These are phyloP conservation scores for Litocranius walleri DNA, from an alignment of 2,113 vertebrate genomes.

Conservation along the genomic window DNA sequence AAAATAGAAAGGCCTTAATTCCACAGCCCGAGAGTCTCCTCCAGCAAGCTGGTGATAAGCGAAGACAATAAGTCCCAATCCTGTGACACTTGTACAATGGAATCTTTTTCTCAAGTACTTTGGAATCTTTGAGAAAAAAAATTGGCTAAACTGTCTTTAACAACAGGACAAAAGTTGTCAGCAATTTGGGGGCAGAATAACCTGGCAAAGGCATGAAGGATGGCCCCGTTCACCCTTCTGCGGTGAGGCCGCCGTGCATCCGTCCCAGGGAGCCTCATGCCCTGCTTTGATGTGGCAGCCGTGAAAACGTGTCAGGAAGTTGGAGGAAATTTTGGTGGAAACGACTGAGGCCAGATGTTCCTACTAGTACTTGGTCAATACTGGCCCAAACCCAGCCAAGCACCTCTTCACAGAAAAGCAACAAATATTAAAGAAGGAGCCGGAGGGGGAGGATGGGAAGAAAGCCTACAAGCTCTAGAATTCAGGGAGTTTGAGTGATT, in stretches of 20 bases:
- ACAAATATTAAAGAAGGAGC: neutral
- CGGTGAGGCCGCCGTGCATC: accelerated
- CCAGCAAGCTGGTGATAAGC: neutral
- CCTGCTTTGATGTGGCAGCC: neutral
- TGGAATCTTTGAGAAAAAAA: neutral
- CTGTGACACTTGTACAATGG: neutral
- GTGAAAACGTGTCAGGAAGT: neutral
- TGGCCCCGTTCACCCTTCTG: accelerated
- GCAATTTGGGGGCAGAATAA: neutral
- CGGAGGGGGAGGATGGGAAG: neutral
- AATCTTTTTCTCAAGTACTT: neutral
- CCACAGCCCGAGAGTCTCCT: constrained; percentile 44
- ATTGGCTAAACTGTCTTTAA: neutral
- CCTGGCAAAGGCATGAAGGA: accelerated
- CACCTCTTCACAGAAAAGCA: neutral
- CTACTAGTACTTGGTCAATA: neutral
- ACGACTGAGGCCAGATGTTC: neutral
- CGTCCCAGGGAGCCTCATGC: accelerated
- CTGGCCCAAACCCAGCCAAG: neutral
- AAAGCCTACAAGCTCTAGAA: accelerated
- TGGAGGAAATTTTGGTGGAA: neutral
- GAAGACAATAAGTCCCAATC: neutral
- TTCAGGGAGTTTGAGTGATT: neutral
- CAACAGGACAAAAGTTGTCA: neutral
- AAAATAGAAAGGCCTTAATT: constrained; percentile 75